phyloP scores from a whole-genome alignment of 2,888 invertebrate species.

The Ichneumoninae sp. region DNA sequence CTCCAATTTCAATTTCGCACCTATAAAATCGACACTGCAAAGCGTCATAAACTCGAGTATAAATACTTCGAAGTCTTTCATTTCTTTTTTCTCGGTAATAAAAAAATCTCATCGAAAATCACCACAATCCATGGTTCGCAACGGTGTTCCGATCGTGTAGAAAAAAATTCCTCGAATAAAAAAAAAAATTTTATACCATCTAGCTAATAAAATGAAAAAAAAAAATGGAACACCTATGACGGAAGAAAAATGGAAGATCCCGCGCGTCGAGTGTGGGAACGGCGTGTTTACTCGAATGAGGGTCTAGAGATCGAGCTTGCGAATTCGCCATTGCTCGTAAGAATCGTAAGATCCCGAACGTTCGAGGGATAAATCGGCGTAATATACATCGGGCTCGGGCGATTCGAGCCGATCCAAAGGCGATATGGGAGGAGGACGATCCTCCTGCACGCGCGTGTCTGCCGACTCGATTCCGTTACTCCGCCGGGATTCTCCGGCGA shows the following conservation, averaged over 20 bases:
- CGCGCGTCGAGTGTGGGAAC: background rate
- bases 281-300: background rate
- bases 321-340: background rate
- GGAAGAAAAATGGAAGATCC: background rate
- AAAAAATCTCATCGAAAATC: no score
- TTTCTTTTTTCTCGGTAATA: no score
- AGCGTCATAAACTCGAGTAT: background rate
- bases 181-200: no score
- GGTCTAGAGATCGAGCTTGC: background rate
- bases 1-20: background rate
- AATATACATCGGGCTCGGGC: constrained; percentile 5
- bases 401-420: constrained; percentile 42
- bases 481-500: constrained; percentile 46
- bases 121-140: no score
- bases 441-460: constrained; percentile 65
- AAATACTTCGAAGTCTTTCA: no score
- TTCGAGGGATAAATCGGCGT: constrained; percentile 50
- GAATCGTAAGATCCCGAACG: constrained; percentile 29
- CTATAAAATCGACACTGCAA: background rate
- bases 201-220: background rate
- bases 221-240: background rate
- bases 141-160: no score
- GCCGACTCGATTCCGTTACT: constrained; percentile 62
- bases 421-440: constrained; percentile 51
- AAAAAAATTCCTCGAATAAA: no score